phyloP scores from a whole-genome alignment of 53 echinoderm and acorn worm species.

The Hippasteria phrygiana region DNA sequence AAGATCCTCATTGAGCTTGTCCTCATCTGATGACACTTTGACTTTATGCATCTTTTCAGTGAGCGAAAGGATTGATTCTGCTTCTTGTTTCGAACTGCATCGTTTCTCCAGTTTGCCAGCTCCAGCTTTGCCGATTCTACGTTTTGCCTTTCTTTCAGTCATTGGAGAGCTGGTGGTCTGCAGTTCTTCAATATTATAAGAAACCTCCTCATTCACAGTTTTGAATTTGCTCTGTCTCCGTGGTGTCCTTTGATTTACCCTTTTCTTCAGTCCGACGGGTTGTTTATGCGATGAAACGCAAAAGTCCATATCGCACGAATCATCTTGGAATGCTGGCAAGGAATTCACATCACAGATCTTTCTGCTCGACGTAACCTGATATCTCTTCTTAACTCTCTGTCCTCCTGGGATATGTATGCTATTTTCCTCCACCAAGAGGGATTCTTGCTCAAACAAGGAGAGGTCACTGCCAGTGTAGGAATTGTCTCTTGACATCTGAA shows the following conservation, averaged over 20 bases:
- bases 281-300: not conserved
- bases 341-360: not conserved
- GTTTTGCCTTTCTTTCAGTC: not conserved
- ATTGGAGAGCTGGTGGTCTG: not conserved
- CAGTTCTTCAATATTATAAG: not conserved
- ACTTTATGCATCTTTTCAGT: not conserved
- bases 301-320: not conserved
- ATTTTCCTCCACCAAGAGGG: not conserved
- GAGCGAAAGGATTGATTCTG: not conserved
- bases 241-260: not conserved
- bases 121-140: not conserved
- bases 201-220: not conserved
- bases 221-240: not conserved
- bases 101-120: not conserved
- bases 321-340: not conserved
- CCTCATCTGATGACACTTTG: not conserved
- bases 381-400: not conserved
- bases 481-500: not conserved
- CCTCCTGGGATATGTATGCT: not conserved
- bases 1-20: not conserved
- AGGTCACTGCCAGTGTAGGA: not conserved
- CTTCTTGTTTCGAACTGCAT: not conserved
- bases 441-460: not conserved
- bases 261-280: not conserved
- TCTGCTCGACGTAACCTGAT: not conserved